Evolutionary conservation across 2,113 vertebrate species (phyloP).

Genomic region (Hyperopisus bebe): DNA sequence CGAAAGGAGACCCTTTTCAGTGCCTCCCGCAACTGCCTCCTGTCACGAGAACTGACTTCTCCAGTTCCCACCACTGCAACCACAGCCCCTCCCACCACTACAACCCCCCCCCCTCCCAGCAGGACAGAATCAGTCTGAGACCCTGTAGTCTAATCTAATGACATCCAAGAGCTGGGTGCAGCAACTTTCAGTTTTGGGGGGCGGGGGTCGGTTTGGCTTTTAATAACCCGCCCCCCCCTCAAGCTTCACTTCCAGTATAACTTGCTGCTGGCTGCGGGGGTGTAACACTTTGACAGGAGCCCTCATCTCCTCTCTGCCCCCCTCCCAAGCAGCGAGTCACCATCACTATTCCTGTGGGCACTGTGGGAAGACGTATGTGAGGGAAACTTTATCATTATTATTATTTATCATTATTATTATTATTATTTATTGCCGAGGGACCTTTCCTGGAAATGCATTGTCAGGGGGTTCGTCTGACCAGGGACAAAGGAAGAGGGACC

Average conservation of each 20-base stretch:
- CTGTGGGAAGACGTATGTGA: background rate
- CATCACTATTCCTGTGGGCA: background rate
- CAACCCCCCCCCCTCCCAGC: constrained; percentile 18
- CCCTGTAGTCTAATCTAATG: constrained; percentile 65
- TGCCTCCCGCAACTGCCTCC: constrained; percentile 66
- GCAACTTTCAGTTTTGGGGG: constrained; percentile 64
- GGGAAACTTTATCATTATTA: background rate
- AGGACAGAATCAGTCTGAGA: constrained; percentile 64
- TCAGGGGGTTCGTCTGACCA: background rate
- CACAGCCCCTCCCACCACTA: constrained; percentile 51
- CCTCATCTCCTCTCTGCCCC: background rate
- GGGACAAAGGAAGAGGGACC: background rate
- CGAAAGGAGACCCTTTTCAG: constrained; percentile 54
- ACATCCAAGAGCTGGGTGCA: constrained; percentile 54
- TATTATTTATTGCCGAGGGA: background rate
- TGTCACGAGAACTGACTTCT: constrained; percentile 70
- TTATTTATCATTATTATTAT: background rate
- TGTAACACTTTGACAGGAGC: background rate
- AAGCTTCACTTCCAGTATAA: background rate
- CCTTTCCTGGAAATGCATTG: background rate
- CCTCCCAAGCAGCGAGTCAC: background rate
- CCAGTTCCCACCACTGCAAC: constrained; percentile 59
- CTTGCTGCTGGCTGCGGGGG: background rate
- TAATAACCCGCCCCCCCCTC: constrained; percentile 46
- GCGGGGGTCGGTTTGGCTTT: constrained; percentile 36